Base-by-base conservation (phyloP, 1,140 invertebrate species). In the Calliopsis andreniformis region DNA sequence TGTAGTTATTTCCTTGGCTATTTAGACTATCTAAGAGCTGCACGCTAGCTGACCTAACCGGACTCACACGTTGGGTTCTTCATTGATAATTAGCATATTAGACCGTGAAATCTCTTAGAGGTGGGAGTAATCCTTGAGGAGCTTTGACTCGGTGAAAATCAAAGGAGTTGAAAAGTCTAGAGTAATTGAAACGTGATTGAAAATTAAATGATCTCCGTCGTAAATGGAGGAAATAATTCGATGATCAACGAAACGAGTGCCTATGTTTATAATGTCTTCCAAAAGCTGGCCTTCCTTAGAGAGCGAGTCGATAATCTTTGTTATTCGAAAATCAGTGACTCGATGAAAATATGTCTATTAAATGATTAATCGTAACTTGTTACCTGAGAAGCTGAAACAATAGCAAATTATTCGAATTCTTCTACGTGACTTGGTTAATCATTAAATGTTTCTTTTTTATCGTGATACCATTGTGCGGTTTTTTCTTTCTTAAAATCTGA, bases 181-280 rank as follows among this genome's bases (percentile, higher is more conserved):
- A 68, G 53, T 42, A 23, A 58, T 58, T 47, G 20, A 20, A 16
- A 25, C 45, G 16, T n/a, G 28, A 39, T 35, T 18, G 42, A 12
- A 55, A n/a, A n/a, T n/a, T n/a, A n/a, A n/a, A 20, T 20, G n/a
- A 18, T 42, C 6, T 18, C 20, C n/a, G n/a, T 23, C 3, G 47
- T 23, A 2, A 14, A 42, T 30, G 7, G 10, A 10, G 39, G n/a
- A 32, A 53, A 43, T 51, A 10, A 39, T 39, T 67, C 18, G 42
- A 45, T 10, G 68, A 62, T 71, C 51, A 76, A 76, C 42, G 66
- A 76, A 79, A 71, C 67, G 59, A 76, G 82, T 84, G 81, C 82
- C 82, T 83, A 79, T 56, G n/a, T 64, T 49, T 18, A 30, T 61
- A 47, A 61, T 53, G 82, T 83, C 82, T 83, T 83, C 82, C 82